Base-by-base conservation (phyloP, 2,113 vertebrate genomes). In the Cacatua alba region DNA sequence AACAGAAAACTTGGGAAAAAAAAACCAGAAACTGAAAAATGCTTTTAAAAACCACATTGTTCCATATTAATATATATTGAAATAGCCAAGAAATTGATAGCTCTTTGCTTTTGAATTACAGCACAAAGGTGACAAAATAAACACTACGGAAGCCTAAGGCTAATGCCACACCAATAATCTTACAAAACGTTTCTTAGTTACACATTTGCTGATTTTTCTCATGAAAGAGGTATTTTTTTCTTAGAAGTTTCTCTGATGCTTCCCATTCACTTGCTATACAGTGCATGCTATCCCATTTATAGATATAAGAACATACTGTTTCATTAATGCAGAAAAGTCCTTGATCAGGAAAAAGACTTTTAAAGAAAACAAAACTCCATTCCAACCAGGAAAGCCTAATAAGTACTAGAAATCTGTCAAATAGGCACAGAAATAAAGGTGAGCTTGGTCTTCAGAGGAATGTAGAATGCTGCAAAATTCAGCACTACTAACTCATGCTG, bases 141-240 rank as follows among this genome's bases (percentile, higher is more conserved):
- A 28, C 39, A 59, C 6, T 41, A 75, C 2, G 6, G 35, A 18
- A 69, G 52, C 29, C 29, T 24, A 39, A 33, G 10, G 25, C 15
- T 79, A 57, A 64, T 0, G 15, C 26, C 28, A 43, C 12, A 33
- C 43, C 0, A 0, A 13, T 44, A 5, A n/a, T 5, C 60, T 60
- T 64, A 28, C 24, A 26, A 29, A 83, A 46, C 8, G 23, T 37
- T 59, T 46, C 23, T 92, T 53, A 13, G 35, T 24, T 62, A 20
- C 37, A 19, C 10, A 4, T 13, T 60, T 60, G 14, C 17, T 64
- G n/a, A 31, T 82, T 72, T 88, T 78, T 21, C 28, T 35, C 25
- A 29, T 3, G 7, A 23, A 41, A 49, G 12, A 31, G 4, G 3
- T 25, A 3, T 9, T n/a, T 48, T 84, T 55, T 77, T 41, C 19